Base-by-base conservation (phyloP, 2,797 vertebrate species). In the Siniperca undulata region DNA sequence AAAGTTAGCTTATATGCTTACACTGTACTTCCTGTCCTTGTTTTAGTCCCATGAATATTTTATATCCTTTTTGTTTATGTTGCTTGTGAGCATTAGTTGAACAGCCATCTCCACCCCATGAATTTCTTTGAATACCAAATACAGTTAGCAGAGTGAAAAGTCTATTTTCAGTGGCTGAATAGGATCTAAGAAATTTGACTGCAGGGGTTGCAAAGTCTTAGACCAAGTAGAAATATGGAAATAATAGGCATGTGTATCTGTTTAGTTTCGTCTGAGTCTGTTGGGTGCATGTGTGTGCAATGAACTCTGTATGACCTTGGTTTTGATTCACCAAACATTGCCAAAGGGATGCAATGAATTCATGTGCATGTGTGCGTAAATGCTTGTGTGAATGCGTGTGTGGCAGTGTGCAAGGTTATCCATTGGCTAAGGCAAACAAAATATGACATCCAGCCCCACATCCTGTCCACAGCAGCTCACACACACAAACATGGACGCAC, bases 281-380 rank as follows among this genome's bases (percentile, higher is more conserved):
- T 77, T 77, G 83, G 62, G 72, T 77, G 64, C 56, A 60, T 88
- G 77, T 90, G 86, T 80, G 77, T n/a, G 46, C 73, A 74, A 4
- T 91, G 89, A 93, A 93, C 93, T 94, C 85, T 89, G 67, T 66
- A 56, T 91, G 91, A 93, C 93, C 93, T 91, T 89, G 86, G 77
- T 86, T 93, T 93, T 92, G 93, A 94, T 92, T 91, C 86, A 88
- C 89, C 88, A 94, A 88, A 93, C 91, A 91, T 91, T 82, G 91
- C 93, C 90, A 78, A 52, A 56, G 90, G 92, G 88, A 80, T 83
- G 85, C 85, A 84, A 79, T 85, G 82, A 90, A 92, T 91, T 91
- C 67, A 74, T 90, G 86, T 74, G 78, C 72, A 72, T 82, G 83
- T 80, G 66, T 80, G 71, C 83, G 69, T 80, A 81, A 81, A 80